These are phyloP conservation scores for Patagioenas fasciata DNA, from an alignment of 2,113 vertebrate genomes.

Conservation along the genomic window DNA sequence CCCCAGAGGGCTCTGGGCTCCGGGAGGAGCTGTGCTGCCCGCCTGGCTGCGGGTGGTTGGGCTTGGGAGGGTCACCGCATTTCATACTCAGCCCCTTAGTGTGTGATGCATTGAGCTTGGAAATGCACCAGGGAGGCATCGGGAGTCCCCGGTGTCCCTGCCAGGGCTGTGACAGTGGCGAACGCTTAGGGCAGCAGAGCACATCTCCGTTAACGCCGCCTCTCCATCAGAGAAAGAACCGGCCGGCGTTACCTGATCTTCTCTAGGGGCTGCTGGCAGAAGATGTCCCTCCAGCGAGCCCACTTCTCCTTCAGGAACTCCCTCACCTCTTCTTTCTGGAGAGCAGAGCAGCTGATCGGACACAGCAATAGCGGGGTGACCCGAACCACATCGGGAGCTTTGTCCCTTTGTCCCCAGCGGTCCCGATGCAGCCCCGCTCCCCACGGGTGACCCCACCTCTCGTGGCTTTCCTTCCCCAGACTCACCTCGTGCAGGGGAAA, in stretches of 20 bases:
- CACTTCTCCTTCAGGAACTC: constrained; percentile 68
- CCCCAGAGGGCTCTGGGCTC: background rate
- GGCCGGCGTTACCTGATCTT: constrained; percentile 76
- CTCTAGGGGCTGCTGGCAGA: constrained; percentile 70
- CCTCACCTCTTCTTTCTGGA: constrained; percentile 65
- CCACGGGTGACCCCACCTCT: background rate
- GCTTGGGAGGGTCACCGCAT: too few species aligned
- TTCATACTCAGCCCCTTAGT: background rate
- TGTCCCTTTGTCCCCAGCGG: background rate
- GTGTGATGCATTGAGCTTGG: rapidly evolving
- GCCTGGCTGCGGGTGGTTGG: too few species aligned
- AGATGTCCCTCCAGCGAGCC: constrained; percentile 80
- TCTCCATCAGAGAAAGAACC: background rate
- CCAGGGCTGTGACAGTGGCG: too few species aligned
- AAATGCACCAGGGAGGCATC: background rate
- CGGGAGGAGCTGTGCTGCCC: background rate
- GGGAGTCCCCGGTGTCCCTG: background rate
- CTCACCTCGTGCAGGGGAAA: constrained; percentile 91
- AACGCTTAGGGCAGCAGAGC: too few species aligned
- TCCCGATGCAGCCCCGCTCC: background rate
- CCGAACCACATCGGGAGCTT: rapidly evolving
- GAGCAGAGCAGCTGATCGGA: background rate
- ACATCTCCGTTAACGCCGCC: too few species aligned
- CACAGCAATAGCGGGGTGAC: background rate
- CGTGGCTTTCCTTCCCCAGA: background rate